phyloP scores from a whole-genome alignment of 2,888 invertebrate species.

The Morpho helenor region DNA sequence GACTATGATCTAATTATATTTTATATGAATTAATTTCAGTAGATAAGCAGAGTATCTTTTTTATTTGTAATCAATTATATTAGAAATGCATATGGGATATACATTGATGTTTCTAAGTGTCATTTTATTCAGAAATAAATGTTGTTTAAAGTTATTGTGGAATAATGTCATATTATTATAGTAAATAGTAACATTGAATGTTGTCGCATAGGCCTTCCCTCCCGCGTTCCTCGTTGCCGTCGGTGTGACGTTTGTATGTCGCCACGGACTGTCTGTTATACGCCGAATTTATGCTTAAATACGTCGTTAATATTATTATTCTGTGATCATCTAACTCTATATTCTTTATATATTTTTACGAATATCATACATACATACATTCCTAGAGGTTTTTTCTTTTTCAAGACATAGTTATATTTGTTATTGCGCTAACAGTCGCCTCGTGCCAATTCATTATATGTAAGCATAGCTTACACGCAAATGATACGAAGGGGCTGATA shows the following conservation, averaged over 20 bases:
- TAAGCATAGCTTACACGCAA: conserved; percentile 60
- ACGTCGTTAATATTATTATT: conserved; percentile 51
- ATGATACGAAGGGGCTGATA: conserved; percentile 40
- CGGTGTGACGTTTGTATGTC: conserved; percentile 30
- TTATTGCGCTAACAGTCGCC: conserved; percentile 46
- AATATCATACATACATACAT: conserved; percentile 58
- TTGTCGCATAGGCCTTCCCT: conserved; percentile 54
- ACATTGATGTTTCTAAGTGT: conserved; percentile 63
- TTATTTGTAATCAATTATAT: conserved; percentile 51
- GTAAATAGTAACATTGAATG: conserved; percentile 31
- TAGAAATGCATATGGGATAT: conserved; percentile 54
- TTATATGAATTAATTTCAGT: conserved; percentile 56
- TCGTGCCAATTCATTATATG: conserved; percentile 51
- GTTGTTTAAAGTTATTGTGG: conserved; percentile 53
- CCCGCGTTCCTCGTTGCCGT: conserved; percentile 44
- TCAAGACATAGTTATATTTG: conserved; percentile 41
- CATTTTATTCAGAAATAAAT: conserved; percentile 51
- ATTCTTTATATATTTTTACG: conserved; percentile 40
- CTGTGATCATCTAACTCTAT: conserved; percentile 69
- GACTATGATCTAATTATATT: conserved; percentile 55
- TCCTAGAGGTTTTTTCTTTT: conserved; percentile 60
- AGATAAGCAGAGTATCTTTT: conserved; percentile 60
- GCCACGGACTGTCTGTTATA: conserved; percentile 41
- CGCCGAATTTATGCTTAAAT: conserved; percentile 41
- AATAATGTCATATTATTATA: conserved; percentile 45